These are phyloP conservation scores for Meandrina meandrites DNA, from an alignment of 92 coral and sea anemone species.

Conservation along the genomic window DNA sequence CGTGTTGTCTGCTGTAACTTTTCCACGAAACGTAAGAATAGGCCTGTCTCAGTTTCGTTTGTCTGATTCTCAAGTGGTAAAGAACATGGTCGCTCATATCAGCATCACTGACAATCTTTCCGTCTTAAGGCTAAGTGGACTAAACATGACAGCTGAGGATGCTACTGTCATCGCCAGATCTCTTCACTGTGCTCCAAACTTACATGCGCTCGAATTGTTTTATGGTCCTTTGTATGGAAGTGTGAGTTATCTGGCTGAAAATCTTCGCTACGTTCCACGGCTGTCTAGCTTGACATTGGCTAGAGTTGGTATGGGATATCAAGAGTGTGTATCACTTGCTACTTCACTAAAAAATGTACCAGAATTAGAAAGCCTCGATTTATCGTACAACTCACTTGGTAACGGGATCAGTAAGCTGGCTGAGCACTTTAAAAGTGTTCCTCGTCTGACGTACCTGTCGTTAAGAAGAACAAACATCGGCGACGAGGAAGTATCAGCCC, in stretches of 20 bases:
- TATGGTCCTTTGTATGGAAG: background rate
- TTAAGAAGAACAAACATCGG: background rate
- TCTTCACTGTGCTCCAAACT: background rate
- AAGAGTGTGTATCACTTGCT: constrained; percentile 1
- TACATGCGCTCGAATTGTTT: background rate
- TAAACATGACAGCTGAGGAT: background rate
- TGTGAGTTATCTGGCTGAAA: background rate
- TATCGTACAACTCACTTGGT: constrained; percentile 9
- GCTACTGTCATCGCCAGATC: constrained; percentile 8
- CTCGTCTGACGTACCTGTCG: constrained; percentile 7
- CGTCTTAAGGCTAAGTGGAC: background rate
- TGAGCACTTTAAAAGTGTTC: constrained; percentile 3
- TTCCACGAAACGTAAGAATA: constrained; percentile 1
- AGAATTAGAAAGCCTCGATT: background rate
- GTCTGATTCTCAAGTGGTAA: constrained; percentile 5
- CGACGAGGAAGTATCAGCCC: background rate
- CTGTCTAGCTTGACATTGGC: background rate
- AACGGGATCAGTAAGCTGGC: constrained; percentile 18
- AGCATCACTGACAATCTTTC: constrained; percentile 9
- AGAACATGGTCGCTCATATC: constrained; percentile 11
- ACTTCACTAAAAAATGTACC: constrained; percentile 7
- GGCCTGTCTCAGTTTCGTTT: background rate
- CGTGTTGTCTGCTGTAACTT: background rate
- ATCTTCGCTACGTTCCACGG: background rate
- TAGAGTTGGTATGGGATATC: constrained; percentile 15